phyloP scores from a whole-genome alignment of 2,113 vertebrate genomes.

The Heptranchias perlo region DNA sequence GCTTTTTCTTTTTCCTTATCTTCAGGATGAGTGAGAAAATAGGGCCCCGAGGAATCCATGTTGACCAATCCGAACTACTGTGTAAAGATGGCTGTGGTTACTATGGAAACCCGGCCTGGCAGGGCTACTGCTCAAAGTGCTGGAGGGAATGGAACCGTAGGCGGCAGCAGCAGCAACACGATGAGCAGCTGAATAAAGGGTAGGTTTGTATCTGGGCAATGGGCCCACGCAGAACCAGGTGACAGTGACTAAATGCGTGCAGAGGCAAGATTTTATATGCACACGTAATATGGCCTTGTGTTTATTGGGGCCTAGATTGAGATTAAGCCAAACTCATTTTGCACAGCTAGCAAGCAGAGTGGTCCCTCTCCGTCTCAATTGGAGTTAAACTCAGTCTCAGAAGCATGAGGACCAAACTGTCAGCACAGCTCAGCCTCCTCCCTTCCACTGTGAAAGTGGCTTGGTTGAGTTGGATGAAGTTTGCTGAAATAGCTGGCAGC shows the following conservation, averaged over 20 bases:
- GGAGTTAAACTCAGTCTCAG: not conserved
- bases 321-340: not conserved
- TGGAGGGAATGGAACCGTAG: constrained; percentile 57
- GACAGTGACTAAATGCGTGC: not conserved
- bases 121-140: constrained; percentile 69
- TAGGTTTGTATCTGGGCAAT: not conserved
- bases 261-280: not conserved
- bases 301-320: not conserved
- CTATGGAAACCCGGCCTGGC: constrained; percentile 67
- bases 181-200: not conserved
- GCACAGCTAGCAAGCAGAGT: not conserved
- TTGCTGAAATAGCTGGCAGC: too few relatives aligned
- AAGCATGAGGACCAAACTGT: not conserved
- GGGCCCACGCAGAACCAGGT: not conserved
- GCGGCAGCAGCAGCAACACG: constrained; percentile 32
- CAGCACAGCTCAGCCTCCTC: not conserved
- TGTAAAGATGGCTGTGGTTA: constrained; percentile 64
- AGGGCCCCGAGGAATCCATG: constrained; percentile 56
- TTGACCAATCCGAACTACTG: constrained; percentile 59
- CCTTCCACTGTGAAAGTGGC: not conserved
- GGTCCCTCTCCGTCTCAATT: not conserved
- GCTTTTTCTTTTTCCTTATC: not conserved
- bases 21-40: constrained; percentile 50
- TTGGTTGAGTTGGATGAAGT: not conserved
- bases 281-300: too few relatives aligned